Percentiles rank a stretch among this genome's conserved stretches.
phyloP scores from a whole-genome alignment of 2,113 vertebrate species.

The Redunca redunca region DNA sequence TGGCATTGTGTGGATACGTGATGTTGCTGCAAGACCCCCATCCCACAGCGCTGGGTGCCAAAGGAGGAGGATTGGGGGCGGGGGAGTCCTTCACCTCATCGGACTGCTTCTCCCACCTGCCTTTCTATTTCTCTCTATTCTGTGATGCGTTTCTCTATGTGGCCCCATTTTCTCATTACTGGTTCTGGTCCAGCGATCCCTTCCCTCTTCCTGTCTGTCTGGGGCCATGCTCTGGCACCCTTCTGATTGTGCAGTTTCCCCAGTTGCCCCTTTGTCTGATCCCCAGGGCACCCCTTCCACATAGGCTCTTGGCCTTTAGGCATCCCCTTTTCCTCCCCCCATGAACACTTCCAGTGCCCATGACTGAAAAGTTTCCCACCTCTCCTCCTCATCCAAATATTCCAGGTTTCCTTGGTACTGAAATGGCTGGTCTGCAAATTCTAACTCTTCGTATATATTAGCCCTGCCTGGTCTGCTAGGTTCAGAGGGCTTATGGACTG shows the following conservation, averaged over 20 bases:
- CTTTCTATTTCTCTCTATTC: neutral
- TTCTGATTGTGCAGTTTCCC: neutral
- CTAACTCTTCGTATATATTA: neutral
- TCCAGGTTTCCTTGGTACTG: neutral
- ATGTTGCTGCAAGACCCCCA: neutral
- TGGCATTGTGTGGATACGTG: neutral
- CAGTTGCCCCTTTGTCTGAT: neutral
- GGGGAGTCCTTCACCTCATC: neutral
- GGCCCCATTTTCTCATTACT: neutral
- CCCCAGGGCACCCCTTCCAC: neutral
- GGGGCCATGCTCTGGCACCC: neutral
- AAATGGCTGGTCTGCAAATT: neutral
- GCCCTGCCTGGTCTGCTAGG: neutral
- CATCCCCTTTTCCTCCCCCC: neutral
- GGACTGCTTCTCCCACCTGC: neutral
- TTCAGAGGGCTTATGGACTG: constrained; percentile 34
- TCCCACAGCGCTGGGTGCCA: neutral
- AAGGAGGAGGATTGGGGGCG: neutral
- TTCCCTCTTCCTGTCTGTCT: neutral
- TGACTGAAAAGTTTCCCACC: neutral
- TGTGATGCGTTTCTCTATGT: neutral
- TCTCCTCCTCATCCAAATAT: neutral
- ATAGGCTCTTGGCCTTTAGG: neutral
- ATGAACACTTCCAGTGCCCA: neutral
- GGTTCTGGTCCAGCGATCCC: neutral